Base-by-base conservation (phyloP, 1,140 invertebrate species). In the Temnothorax curvispinosus region DNA sequence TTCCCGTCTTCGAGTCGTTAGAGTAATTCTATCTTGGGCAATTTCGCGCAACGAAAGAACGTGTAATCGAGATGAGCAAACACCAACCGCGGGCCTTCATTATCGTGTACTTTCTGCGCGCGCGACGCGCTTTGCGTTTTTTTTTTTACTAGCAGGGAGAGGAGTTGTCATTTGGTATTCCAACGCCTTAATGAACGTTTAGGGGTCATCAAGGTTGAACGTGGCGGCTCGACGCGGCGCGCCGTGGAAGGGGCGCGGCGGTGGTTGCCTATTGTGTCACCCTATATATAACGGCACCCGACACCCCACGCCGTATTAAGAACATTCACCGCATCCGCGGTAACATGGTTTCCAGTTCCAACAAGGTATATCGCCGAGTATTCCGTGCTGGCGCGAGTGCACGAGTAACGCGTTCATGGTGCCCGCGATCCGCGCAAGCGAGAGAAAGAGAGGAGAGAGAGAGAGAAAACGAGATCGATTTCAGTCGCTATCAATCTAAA, bases 281-380 rank as follows among this genome's bases (percentile, higher is more conserved):
- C 94, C 93, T 91, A 94, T 95, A 95, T 94, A 95, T 94, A 95
- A 94, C 93, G 91, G 89, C 77, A 86, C 86, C 65, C 78, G 41
- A 91, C 92, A 94, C 94, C 92, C 93, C 92, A 93, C 93, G 88
- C 92, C 91, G 86, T 94, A 95, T 94, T 95, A 90, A 93, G 92
- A 94, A 95, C 95, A 93, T 94, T 95, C 93, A 94, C 95, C 95
- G 94, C 95, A 93, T 94, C 89, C 92, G 93, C 94, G 94, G 94
- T 95, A 95, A 94, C 93, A 95, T 95, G 95, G 93, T 95, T 94
- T 94, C 93, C 93, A 95, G 92, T 94, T 93, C 41, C 54, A 82
- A 88, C 86, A 95, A 95, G 95, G 95, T 95, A 95, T 85, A 87
- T 86, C 54, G 71, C 44, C 86, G 78, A 50, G 67, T 91, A 91